A percentile compares a stretch with the other conserved stretches of the same genome.
phyloP scores from a whole-genome alignment of 2,113 vertebrate species.

The Martes martes region DNA sequence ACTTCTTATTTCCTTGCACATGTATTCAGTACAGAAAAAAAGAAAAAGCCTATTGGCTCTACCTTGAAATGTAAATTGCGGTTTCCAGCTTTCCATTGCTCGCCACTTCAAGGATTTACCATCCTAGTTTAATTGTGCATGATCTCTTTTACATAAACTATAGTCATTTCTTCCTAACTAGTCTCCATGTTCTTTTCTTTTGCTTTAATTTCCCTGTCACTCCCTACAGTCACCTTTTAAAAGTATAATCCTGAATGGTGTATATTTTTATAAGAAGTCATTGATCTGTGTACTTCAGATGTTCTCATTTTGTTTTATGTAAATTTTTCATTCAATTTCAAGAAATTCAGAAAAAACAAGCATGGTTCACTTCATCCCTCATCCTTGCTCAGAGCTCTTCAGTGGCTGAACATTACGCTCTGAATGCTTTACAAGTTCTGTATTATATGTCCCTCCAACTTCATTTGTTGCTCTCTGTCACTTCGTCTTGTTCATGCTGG shows the following conservation, averaged over 20 bases:
- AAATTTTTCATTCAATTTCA: background rate
- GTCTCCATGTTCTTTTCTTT: background rate
- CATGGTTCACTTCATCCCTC: background rate
- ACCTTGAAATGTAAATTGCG: background rate
- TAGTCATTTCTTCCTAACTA: background rate
- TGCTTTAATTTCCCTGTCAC: background rate
- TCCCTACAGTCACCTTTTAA: background rate
- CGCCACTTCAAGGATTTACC: background rate
- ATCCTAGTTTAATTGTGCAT: background rate
- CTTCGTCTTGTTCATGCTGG: background rate
- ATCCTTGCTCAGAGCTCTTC: background rate
- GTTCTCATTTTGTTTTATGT: background rate
- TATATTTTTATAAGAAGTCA: background rate
- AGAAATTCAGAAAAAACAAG: background rate
- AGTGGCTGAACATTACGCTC: background rate
- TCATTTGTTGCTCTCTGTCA: background rate
- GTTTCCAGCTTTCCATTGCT: background rate
- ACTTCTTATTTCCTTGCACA: background rate
- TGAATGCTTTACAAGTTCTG: background rate
- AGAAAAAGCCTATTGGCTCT: background rate
- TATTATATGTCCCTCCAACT: background rate
- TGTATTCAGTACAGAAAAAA: background rate
- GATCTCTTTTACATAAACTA: background rate
- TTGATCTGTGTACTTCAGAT: background rate
- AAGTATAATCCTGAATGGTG: background rate